Percentiles rank a stretch among this genome's conserved stretches.
These are phyloP conservation scores for Phataginus tricuspis DNA, from an alignment of 2,797 vertebrate species.

Conservation along the genomic window DNA sequence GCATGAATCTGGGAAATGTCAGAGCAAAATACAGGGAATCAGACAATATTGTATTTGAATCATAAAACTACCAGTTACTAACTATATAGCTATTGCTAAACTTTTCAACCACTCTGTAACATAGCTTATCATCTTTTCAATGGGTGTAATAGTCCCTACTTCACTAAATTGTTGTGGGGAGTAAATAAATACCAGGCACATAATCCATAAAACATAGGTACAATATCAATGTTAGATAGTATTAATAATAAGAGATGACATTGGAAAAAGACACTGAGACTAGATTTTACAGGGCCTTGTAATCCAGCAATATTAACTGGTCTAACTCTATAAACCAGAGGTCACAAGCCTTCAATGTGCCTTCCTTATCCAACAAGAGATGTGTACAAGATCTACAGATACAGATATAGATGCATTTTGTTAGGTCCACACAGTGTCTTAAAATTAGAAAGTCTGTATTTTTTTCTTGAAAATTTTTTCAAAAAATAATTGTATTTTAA, in stretches of 20 bases:
- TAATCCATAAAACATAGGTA: neutral
- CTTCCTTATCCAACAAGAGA: neutral
- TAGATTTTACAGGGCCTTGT: neutral
- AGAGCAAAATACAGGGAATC: neutral
- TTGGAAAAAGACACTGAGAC: neutral
- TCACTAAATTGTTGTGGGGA: neutral
- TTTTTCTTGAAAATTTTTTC: neutral
- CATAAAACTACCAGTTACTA: neutral
- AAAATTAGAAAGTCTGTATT: neutral
- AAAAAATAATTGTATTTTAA: neutral
- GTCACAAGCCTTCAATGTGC: neutral
- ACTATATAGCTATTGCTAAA: neutral
- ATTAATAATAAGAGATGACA: neutral
- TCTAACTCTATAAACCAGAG: neutral
- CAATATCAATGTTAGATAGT: neutral
- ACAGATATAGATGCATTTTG: neutral
- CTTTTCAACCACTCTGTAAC: neutral
- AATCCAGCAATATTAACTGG: neutral
- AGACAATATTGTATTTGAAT: neutral
- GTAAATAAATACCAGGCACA: neutral
- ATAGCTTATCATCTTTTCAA: neutral
- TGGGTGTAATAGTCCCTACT: neutral
- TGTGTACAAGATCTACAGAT: neutral
- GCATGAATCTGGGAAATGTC: neutral
- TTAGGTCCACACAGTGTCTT: neutral